Percentiles rank a stretch among this genome's conserved stretches.
phyloP scores from a whole-genome alignment of 2,888 invertebrate species.

The Drosophila gaucha region DNA sequence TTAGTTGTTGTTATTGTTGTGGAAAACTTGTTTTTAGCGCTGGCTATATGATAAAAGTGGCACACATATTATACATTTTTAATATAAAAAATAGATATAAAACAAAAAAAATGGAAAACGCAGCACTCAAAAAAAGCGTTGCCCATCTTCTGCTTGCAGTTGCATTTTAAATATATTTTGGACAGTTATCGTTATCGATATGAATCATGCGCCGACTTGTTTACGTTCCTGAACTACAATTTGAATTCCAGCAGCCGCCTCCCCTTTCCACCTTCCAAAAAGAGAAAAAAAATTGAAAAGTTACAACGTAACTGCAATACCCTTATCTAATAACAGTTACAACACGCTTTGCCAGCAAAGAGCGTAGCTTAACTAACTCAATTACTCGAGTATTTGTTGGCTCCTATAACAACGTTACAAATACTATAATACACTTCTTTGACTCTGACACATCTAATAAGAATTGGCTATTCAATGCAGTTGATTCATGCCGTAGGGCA shows the following conservation, averaged over 20 bases:
- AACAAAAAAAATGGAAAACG: conserved; percentile 27
- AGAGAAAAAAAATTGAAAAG: not conserved
- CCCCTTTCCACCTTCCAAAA: not conserved
- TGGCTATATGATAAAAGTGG: conserved; percentile 68
- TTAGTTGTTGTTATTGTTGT: conserved; percentile 60
- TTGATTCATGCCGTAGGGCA: conserved; percentile 12
- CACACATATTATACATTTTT: conserved; percentile 53
- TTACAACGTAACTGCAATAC: not conserved
- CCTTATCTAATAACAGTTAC: not conserved
- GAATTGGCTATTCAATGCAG: conserved; percentile 4
- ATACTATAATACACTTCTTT: too few species aligned
- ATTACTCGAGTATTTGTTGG: too few species aligned
- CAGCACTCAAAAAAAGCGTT: conserved; percentile 35
- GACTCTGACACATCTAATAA: conserved; percentile 19
- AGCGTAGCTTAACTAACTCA: not conserved
- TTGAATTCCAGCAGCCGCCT: conserved; percentile 21
- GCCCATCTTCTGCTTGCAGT: conserved; percentile 17
- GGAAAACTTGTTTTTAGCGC: conserved; percentile 67
- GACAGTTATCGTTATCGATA: conserved; percentile 44
- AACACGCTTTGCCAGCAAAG: not conserved
- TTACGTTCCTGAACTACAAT: conserved; percentile 34
- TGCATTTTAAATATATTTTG: conserved; percentile 21
- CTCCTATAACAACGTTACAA: too few species aligned
- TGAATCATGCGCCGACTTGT: conserved; percentile 43
- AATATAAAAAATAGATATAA: conserved; percentile 13